A percentile compares a stretch with the other conserved stretches of the same genome.
These are phyloP conservation scores for Camptogramma bilineatum DNA, from an alignment of 2,888 invertebrate species.

Conservation along the genomic window DNA sequence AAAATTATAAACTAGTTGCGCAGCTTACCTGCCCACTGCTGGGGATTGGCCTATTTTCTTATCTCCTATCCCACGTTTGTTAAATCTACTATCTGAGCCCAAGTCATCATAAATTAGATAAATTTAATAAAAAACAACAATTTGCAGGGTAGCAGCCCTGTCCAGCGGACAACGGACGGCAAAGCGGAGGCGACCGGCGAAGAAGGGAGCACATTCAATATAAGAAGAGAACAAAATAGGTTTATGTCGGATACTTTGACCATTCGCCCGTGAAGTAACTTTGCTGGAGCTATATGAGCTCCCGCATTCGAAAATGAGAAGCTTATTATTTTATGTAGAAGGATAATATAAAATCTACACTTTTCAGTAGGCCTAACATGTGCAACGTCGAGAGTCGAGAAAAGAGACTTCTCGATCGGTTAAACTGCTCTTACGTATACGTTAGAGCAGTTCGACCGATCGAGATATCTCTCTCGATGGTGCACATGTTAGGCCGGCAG, in stretches of 20 bases:
- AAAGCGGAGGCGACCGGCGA: constrained; percentile 62
- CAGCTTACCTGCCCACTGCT: neutral
- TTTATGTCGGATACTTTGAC: constrained; percentile 86
- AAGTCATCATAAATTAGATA: neutral
- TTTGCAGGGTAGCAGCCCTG: constrained; percentile 62
- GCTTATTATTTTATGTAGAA: constrained; percentile 8
- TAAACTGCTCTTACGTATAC: no score
- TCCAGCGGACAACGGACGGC: constrained; percentile 68
- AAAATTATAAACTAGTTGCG: no score
- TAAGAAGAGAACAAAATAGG: constrained; percentile 86
- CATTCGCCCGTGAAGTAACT: constrained; percentile 84
- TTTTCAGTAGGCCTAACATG: no score
- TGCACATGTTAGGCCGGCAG: no score
- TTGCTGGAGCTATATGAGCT: constrained; percentile 54
- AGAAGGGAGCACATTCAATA: constrained; percentile 84
- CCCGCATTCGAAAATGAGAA: constrained; percentile 8
- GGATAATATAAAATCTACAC: neutral
- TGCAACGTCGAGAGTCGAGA: no score
- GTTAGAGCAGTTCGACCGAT: no score
- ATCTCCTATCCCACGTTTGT: neutral
- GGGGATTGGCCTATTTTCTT: neutral
- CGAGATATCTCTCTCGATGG: no score
- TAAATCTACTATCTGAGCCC: no score
- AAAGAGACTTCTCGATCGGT: no score
- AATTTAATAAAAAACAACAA: constrained; percentile 7